Evolutionary conservation across 2,113 vertebrate genomes (phyloP).

Genomic region (Notothenia coriiceps): DNA sequence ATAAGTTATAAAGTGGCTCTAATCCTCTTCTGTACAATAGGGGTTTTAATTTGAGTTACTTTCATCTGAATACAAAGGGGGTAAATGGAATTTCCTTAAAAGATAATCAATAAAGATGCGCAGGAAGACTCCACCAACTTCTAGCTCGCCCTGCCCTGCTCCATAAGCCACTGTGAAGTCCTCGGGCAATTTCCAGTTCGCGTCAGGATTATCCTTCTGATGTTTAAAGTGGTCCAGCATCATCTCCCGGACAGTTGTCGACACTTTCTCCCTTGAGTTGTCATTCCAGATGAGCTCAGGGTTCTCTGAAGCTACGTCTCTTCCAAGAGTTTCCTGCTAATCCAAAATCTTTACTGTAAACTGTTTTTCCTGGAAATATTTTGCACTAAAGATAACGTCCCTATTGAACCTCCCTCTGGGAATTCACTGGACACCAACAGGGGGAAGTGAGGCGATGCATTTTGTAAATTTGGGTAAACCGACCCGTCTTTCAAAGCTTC

Average conservation of each 20-base stretch:
- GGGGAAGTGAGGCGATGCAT: not conserved
- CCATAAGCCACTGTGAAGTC: conserved; percentile 93
- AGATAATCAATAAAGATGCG: conserved; percentile 91
- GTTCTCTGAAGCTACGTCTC: conserved; percentile 84
- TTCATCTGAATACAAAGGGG: not conserved
- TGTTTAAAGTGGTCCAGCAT: conserved; percentile 98
- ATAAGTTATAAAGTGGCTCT: too few species aligned
- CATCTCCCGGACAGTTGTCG: conserved; percentile 98
- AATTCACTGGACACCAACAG: not conserved
- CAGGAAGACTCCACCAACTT: conserved; percentile 96
- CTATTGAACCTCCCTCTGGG: not conserved
- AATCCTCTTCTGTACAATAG: too few species aligned
- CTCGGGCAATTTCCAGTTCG: conserved; percentile 95
- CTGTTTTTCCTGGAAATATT: not conserved
- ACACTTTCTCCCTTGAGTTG: conserved; percentile 94
- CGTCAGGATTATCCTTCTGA: conserved; percentile 96
- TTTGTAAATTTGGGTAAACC: conserved; percentile 17
- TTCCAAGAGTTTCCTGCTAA: not conserved
- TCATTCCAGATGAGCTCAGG: conserved; percentile 99
- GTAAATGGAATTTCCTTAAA: not conserved
- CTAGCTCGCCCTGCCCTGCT: conserved; percentile 92
- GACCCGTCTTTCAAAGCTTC: conserved; percentile 11
- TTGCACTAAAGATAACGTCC: not conserved
- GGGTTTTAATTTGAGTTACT: too few species aligned
- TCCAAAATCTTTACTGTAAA: conserved; percentile 1